Evolutionary conservation across 1,140 invertebrate genomes (phyloP).

Genomic region (Drosophila littoralis): DNA sequence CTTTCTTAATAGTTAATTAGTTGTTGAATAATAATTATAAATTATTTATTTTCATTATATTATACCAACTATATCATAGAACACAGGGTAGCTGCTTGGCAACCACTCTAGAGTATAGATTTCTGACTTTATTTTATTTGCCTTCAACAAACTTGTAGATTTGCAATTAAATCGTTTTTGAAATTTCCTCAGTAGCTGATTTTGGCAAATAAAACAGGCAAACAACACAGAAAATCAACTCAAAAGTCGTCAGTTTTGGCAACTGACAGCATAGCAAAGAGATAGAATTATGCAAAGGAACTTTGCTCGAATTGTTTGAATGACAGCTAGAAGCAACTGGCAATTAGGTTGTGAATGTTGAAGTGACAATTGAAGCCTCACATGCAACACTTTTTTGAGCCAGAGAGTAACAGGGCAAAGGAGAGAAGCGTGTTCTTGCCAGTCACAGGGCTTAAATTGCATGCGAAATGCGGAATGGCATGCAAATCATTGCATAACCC

Average conservation of each 20-base stretch:
- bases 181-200: neutral
- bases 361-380: slow-evolving; percentile 32
- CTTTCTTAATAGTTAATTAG: too few species aligned
- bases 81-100: neutral
- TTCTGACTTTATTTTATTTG: neutral
- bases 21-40: too few species aligned
- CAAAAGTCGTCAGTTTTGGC: slow-evolving; percentile 8
- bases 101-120: neutral
- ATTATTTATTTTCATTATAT: too few species aligned
- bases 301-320: slow-evolving; percentile 12
- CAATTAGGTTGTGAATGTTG: slow-evolving; percentile 30
- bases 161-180: slow-evolving; percentile 19
- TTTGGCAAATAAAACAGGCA: slow-evolving; percentile 11
- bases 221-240: neutral
- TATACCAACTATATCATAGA: too few species aligned
- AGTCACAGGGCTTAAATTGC: slow-evolving; percentile 15
- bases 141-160: neutral
- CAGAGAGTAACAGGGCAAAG: neutral
- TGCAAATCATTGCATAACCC: slow-evolving; percentile 7
- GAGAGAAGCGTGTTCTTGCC: slow-evolving; percentile 8
- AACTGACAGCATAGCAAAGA: slow-evolving; percentile 9
- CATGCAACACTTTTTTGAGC: neutral
- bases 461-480: neutral
- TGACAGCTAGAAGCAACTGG: slow-evolving; percentile 20
- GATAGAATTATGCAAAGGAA: slow-evolving; percentile 1